Conservation (phyloP, 1,140 invertebrate genomes). For the Scylla paramamosain region DNA sequence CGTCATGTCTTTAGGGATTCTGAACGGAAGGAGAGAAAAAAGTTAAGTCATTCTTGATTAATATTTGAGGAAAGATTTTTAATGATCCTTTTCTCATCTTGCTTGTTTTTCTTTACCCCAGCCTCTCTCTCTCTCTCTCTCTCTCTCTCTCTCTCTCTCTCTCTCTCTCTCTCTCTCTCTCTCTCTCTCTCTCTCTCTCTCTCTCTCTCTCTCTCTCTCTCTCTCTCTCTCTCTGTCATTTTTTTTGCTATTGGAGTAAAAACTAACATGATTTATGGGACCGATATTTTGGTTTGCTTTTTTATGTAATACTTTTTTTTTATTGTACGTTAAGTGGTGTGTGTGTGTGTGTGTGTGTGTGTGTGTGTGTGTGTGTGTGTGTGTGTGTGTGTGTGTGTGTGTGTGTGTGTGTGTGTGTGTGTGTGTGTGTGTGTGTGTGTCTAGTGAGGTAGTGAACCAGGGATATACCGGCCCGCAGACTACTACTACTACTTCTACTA, state of each 20-base stretch:
- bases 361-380: slow-evolving; percentile 58
- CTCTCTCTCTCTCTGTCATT: neutral
- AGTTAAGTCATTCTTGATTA: neutral
- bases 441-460: neutral
- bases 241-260: neutral
- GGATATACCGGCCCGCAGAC: neutral
- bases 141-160: slow-evolving; percentile 26
- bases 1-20: neutral
- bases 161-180: neutral
- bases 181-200: neutral
- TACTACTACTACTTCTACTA: too few relatives aligned
- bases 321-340: neutral
- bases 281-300: neutral
- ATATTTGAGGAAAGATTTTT: neutral
- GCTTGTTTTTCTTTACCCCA: neutral
- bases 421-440: too few relatives aligned
- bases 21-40: neutral
- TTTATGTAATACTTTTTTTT: neutral
- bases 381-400: slow-evolving; percentile 60
- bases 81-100: neutral
- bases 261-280: neutral
- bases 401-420: slow-evolving; percentile 55
- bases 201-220: neutral
- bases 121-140: neutral
- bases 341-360: neutral